phyloP scores from a whole-genome alignment of 2,888 invertebrate genomes.

The Rhyacophila evoluta region DNA sequence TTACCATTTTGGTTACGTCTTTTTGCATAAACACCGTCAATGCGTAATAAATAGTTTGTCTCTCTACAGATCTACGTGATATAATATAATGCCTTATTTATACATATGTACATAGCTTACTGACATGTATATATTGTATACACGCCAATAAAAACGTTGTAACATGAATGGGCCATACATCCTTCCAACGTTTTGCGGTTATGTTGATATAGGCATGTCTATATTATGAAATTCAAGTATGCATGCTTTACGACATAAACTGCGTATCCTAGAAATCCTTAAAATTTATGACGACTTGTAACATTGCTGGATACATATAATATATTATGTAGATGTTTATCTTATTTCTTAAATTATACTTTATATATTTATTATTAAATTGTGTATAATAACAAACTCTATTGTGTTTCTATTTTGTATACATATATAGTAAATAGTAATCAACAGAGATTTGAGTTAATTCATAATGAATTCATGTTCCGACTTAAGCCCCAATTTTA shows the following conservation, averaged over 20 bases:
- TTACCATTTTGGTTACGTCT: no score
- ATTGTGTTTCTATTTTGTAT: no score
- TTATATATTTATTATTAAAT: no score
- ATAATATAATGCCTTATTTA: not conserved
- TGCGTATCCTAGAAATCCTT: conserved; percentile 18
- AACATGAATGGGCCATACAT: conserved; percentile 14
- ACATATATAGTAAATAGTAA: no score
- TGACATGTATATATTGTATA: conserved; percentile 4
- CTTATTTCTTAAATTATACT: no score
- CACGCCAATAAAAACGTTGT: conserved; percentile 14
- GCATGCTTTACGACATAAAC: conserved; percentile 8
- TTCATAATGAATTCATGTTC: no score
- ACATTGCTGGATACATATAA: not conserved
- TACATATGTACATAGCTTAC: not conserved
- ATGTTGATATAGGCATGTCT: conserved; percentile 2
- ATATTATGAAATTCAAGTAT: conserved; percentile 24
- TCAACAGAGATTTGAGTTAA: no score
- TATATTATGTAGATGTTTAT: not conserved
- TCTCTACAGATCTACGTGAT: not conserved
- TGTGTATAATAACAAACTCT: no score
- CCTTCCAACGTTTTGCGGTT: not conserved
- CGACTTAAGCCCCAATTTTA: no score
- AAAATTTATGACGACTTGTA: conserved; percentile 22
- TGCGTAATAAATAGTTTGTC: not conserved
- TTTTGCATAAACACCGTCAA: no score